Conservation (phyloP, 1,140 invertebrate genomes). For the Papilio aristodemus region DNA sequence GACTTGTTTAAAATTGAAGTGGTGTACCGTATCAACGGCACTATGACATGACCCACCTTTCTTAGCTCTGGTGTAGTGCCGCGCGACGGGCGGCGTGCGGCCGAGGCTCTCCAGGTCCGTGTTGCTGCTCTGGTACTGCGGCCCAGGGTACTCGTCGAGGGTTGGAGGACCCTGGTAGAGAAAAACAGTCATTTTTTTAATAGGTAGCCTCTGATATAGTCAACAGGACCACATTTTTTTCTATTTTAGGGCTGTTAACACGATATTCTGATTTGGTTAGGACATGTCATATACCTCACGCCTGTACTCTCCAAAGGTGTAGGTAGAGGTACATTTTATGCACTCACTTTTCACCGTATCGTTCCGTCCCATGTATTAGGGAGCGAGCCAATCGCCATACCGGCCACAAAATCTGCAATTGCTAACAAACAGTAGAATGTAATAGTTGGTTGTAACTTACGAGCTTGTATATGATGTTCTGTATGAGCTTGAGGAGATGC, state of each 20-base stretch:
- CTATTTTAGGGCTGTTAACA: too few species aligned
- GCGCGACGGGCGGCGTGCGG: conserved; percentile 59
- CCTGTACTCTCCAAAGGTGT: too few species aligned
- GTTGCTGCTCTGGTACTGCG: conserved; percentile 62
- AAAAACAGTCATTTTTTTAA: too few species aligned
- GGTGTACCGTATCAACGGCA: neutral
- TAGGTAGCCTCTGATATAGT: neutral
- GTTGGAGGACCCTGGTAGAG: conserved; percentile 55
- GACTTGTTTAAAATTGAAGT: too few species aligned
- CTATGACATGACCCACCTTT: conserved; percentile 53
- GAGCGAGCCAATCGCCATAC: too few species aligned
- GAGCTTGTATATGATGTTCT: conserved; percentile 66
- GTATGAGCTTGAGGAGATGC: conserved; percentile 56
- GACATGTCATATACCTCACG: too few species aligned
- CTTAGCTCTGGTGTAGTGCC: conserved; percentile 55
- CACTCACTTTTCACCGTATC: too few species aligned
- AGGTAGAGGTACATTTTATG: too few species aligned
- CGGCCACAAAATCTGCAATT: too few species aligned
- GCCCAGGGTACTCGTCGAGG: conserved; percentile 49
- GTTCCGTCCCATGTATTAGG: too few species aligned
- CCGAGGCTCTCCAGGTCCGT: conserved; percentile 69
- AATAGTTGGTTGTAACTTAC: conserved; percentile 53
- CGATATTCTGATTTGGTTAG: too few species aligned
- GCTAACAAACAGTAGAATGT: too few species aligned
- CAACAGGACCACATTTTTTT: neutral